Evolutionary conservation across 1,140 invertebrate genomes (phyloP), one percentile per base, ranked within the genome.

Genomic region (Vanessa atalanta): DNA sequence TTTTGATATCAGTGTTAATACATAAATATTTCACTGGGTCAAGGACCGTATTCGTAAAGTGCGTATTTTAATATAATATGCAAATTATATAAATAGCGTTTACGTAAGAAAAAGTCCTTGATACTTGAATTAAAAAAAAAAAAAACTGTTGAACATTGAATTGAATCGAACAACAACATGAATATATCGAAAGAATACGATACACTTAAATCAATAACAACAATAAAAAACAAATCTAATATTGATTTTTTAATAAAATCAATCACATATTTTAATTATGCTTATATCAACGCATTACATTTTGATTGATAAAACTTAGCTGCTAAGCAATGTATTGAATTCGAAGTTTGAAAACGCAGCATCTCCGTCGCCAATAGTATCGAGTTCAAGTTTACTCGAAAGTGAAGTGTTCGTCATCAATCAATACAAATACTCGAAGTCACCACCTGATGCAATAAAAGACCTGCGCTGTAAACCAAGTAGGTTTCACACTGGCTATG

Each of bases 361-460:
- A n/a, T 51, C 48, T 12, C 14, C 7, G 2, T 12, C 23, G 31
- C 1, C 12, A 26, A 7, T 0, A 60, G 3, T 20, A 31, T 13
- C 23, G 23, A 60, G 23, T 9, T 8, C 55, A 64, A 16, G 68
- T 70, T 70, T 23, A 70, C 47, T 31, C 47, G 2, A 11, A 1
- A 63, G 47, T 43, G 43, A 47, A 61, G 68, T 53, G 63, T 65
- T 60, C 15, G 55, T 55, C 16, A 57, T 65, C 70, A 72, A 72
- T 72, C 70, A 72, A 72, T 65, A 72, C 60, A 65, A n/a, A 65
- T 43, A 61, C 16, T 48, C 26, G 26, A 60, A 60, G 23, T 20
- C 23, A 26, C 70, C 72, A 65, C 67, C 67, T 65, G 67, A 48
- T 57, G 73, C 73, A 65, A 70, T 70, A 70, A 65, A 73, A 70